Conservation (phyloP, 2,888 invertebrate genomes). For the Drosophila kuntzei region DNA sequence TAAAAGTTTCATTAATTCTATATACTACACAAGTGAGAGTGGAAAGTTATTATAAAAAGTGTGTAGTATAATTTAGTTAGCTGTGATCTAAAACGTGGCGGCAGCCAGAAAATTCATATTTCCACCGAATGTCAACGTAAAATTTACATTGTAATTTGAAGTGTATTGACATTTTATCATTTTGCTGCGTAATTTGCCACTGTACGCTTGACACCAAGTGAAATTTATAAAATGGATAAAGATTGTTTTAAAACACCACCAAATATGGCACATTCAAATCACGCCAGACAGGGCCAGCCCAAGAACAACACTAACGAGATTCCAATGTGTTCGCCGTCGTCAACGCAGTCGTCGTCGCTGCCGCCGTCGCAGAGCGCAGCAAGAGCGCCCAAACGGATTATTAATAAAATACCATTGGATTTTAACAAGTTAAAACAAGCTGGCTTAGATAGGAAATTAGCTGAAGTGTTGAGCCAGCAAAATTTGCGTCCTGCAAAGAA, state of each 20-base stretch:
- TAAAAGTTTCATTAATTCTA: not conserved
- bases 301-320: conserved; percentile 25
- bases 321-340: conserved; percentile 15
- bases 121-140: conserved; percentile 14
- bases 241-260: conserved; percentile 25
- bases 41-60: not conserved
- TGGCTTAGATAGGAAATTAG: conserved; percentile 81
- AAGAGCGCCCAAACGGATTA: conserved; percentile 68
- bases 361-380: conserved; percentile 2
- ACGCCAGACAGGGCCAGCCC: not conserved
- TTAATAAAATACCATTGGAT: conserved; percentile 82
- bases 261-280: conserved; percentile 10
- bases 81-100: not conserved
- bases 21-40: not conserved
- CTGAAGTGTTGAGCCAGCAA: conserved; percentile 79
- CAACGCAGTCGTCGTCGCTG: not conserved
- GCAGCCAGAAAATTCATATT: not conserved
- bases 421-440: conserved; percentile 80
- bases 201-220: not conserved
- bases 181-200: conserved; percentile 51
- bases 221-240: conserved; percentile 26
- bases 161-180: conserved; percentile 15
- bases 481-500: conserved; percentile 31
- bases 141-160: conserved; percentile 2
- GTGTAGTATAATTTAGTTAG: not conserved